Conservation (phyloP, 1,140 invertebrate species). For the Aphis craccivora region DNA sequence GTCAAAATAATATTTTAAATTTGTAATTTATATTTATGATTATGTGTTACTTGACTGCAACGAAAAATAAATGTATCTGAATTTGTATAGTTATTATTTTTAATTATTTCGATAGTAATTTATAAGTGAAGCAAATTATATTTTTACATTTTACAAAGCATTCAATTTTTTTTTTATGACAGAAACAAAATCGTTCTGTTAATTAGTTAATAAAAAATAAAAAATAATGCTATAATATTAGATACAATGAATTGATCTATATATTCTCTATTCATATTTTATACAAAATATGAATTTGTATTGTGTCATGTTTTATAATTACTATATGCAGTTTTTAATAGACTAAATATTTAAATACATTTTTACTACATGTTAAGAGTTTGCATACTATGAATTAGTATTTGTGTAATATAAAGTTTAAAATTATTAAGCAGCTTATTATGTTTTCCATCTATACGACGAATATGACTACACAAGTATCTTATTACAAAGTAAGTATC, state of each 20-base stretch:
- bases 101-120: slow-evolving; percentile 6
- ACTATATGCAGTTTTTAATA: background rate
- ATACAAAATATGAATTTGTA: background rate
- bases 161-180: background rate
- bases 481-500: background rate
- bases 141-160: background rate
- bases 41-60: background rate
- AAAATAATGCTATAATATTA: background rate
- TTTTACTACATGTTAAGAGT: background rate
- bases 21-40: background rate
- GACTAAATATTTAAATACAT: background rate
- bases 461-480: too few relatives aligned
- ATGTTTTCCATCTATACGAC: background rate
- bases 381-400: background rate
- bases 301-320: background rate
- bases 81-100: background rate
- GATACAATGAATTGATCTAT: background rate
- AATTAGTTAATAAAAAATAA: background rate
- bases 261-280: background rate
- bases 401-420: background rate
- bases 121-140: background rate
- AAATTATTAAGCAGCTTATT: background rate
- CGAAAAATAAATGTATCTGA: background rate
- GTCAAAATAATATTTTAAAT: background rate
- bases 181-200: background rate